phyloP scores from a whole-genome alignment of 2,888 invertebrate species.

The Uloborus plumipes region DNA sequence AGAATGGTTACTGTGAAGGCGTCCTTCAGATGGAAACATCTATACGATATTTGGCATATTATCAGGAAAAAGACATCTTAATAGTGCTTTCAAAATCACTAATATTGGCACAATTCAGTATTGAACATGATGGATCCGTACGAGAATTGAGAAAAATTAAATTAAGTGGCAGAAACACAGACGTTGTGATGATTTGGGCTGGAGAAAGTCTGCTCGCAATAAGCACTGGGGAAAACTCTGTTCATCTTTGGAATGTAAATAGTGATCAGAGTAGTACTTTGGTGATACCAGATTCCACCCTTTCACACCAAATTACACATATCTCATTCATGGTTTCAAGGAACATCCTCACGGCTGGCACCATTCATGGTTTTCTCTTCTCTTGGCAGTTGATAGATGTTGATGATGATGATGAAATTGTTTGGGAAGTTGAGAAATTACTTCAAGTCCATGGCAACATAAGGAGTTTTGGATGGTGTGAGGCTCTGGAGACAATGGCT shows the following conservation, averaged over 20 bases:
- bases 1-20: conserved; percentile 85
- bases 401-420: conserved; percentile 77
- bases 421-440: conserved; percentile 82
- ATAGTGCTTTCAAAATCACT: conserved; percentile 84
- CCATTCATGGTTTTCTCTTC: conserved; percentile 88
- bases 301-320: conserved; percentile 72
- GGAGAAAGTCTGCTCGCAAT: conserved; percentile 81
- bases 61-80: conserved; percentile 80
- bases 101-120: conserved; percentile 81
- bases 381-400: conserved; percentile 78
- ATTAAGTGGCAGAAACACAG: conserved; percentile 77
- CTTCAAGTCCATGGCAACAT: conserved; percentile 87
- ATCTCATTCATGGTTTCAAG: conserved; percentile 71
- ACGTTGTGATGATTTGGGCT: conserved; percentile 77
- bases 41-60: conserved; percentile 80
- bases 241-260: conserved; percentile 94
- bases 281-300: conserved; percentile 70
- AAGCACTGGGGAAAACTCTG: conserved; percentile 79
- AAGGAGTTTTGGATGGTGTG: conserved; percentile 80
- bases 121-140: conserved; percentile 79
- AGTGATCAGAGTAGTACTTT: conserved; percentile 92
- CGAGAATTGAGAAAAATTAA: conserved; percentile 85
- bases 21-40: conserved; percentile 83
- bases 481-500: conserved; percentile 71
- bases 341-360: conserved; percentile 86